These are phyloP conservation scores for Athene noctua DNA, from an alignment of 2,113 vertebrate species.

Conservation along the genomic window DNA sequence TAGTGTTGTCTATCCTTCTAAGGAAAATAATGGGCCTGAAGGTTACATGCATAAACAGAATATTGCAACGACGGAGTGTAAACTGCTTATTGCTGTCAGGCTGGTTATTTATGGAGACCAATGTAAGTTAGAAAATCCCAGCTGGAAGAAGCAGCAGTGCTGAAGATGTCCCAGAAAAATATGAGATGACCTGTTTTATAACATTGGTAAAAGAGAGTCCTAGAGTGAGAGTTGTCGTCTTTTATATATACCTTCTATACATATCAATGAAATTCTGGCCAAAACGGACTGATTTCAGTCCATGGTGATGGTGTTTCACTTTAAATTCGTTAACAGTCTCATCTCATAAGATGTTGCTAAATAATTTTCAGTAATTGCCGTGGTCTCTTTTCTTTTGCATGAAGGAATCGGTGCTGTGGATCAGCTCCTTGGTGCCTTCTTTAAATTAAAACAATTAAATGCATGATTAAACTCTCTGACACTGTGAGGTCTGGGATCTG, in stretches of 20 bases:
- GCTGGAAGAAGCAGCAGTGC: background rate
- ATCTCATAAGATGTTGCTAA: accelerated
- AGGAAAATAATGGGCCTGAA: background rate
- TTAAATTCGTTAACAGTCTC: background rate
- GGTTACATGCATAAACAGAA: background rate
- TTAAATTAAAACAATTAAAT: background rate
- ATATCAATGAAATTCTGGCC: background rate
- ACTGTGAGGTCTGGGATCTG: background rate
- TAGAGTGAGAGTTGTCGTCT: background rate
- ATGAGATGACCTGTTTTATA: background rate
- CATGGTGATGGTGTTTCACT: background rate
- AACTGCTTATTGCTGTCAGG: background rate
- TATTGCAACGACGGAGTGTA: background rate
- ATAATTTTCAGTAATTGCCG: background rate
- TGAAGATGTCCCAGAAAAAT: background rate
- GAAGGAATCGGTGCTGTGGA: background rate
- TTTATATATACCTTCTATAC: background rate
- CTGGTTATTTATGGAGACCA: background rate
- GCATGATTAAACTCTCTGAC: background rate
- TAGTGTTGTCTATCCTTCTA: background rate
- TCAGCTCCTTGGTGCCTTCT: background rate
- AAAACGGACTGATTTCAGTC: background rate
- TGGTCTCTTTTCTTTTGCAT: accelerated
- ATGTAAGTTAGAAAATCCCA: background rate
- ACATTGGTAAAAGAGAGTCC: background rate